Base-by-base conservation (phyloP, 2,888 invertebrate species). In the Aelia acuminata region DNA sequence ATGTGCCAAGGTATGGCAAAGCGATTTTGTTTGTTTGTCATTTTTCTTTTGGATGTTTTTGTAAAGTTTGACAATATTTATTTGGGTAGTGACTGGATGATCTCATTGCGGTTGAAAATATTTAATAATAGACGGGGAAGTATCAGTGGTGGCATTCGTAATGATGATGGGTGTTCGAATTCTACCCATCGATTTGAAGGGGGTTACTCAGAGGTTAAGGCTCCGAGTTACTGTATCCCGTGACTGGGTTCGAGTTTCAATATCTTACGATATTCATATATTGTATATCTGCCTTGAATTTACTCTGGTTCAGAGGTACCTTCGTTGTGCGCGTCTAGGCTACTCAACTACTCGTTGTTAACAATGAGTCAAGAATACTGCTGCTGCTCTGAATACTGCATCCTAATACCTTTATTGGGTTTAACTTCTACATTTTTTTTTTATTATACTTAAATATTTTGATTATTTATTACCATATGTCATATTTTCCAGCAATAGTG, bases 1-100 rank as follows among this genome's bases (percentile, higher is more conserved):
- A 80, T 43, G 43, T 80, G 80, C 39, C 80, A 80, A 80, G 39
- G n/a, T 43, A 43, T 80, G 80, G 80, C 80, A 43, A 80, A 80
- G 80, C 39, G 22, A 80, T 80, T 80, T 80, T 22, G 22, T 63
- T 63, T 57, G 31, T 63, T 63, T 63, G 18, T 63, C 31, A n/a
- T 31, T 63, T 2, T 63, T 26, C 8, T 57, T 31, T 63, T 15
- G 26, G 31, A 31, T 80, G 80, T 80, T 80, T 80, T 43, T 10
- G 0, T n/a, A 22, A 39, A 22, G 11, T 80, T 80, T 39, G 80
- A 43, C 3, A 18, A 1, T 15, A 80, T 80, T 80, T 43, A 80
- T 80, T 43, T 15, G 63, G 31, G 31, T 13, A 26, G 57, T 57
- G 13, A 57, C 57, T 57, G n/a, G 57, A 13, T 26, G n/a, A 57